Conservation (phyloP, 1,140 invertebrate genomes). For the Diorhabda sublineata region DNA sequence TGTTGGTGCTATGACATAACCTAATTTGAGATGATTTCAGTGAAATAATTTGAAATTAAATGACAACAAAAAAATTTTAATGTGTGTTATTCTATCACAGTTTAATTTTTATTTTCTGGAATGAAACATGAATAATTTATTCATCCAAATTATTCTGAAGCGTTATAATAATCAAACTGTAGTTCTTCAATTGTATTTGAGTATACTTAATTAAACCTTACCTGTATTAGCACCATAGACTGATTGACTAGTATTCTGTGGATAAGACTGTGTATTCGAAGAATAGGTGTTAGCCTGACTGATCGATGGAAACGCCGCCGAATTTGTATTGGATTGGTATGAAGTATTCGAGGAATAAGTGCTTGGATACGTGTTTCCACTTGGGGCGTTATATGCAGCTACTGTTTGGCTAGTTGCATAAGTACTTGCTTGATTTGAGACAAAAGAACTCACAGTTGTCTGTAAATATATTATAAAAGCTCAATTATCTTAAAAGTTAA, state of each 20-base stretch:
- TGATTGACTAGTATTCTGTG: constrained; percentile 42
- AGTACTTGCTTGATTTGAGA: constrained; percentile 36
- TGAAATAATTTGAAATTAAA: too few species aligned
- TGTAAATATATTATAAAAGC: constrained; percentile 17
- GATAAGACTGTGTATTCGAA: constrained; percentile 33
- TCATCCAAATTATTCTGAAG: too few species aligned
- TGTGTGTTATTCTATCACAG: too few species aligned
- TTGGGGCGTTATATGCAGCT: constrained; percentile 28
- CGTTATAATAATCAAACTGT: too few species aligned
- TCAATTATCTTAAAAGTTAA: too few species aligned
- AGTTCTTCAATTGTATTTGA: too few species aligned
- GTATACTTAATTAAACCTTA: constrained; percentile 12
- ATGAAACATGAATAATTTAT: too few species aligned
- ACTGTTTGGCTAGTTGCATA: constrained; percentile 39
- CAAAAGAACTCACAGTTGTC: constrained; percentile 41
- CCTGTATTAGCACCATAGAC: constrained; percentile 44
- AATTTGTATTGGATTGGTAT: constrained; percentile 35
- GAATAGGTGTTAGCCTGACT: constrained; percentile 36
- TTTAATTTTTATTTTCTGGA: not conserved
- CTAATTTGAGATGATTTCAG: too few species aligned
- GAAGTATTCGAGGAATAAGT: constrained; percentile 25
- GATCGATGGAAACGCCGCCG: constrained; percentile 37
- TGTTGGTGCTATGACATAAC: too few species aligned
- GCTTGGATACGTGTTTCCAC: constrained; percentile 37
- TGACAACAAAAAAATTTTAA: too few species aligned